Conservation (phyloP, 2,113 vertebrate species). For the Conger conger region DNA sequence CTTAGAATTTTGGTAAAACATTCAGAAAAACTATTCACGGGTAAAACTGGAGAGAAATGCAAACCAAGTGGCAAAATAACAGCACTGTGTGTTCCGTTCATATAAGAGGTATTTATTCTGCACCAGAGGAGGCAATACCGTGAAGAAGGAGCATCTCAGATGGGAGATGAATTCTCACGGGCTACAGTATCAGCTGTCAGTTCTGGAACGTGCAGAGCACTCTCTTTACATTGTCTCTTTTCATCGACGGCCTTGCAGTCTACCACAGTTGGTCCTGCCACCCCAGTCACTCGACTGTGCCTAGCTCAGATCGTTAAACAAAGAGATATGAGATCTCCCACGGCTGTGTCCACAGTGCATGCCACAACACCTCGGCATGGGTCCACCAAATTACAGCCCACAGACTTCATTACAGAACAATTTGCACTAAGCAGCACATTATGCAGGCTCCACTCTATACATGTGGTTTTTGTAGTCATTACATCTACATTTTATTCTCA, state of each 20-base stretch:
- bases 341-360: conserved; percentile 75
- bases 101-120: not conserved
- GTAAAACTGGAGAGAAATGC: not conserved
- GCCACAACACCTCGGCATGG: conserved; percentile 71
- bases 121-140: not conserved
- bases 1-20: too few relatives aligned
- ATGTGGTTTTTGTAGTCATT: not conserved
- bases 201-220: not conserved
- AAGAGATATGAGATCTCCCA: conserved; percentile 58
- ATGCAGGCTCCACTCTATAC: not conserved
- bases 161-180: not conserved
- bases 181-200: not conserved
- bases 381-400: conserved; percentile 76
- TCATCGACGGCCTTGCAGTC: conserved; percentile 45
- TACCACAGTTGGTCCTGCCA: too few relatives aligned
- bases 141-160: not conserved
- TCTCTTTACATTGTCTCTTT: not conserved
- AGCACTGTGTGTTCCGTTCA: not conserved
- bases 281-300: conserved; percentile 76
- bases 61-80: not conserved
- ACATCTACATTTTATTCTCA: conserved; percentile 9
- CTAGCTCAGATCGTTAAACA: conserved; percentile 77
- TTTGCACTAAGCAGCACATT: not conserved
- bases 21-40: too few relatives aligned
- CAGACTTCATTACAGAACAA: conserved; percentile 8